Evolutionary conservation across 2,797 vertebrate genomes (phyloP), one percentile per base, ranked within the genome.

Genomic region (Manis javanica): DNA sequence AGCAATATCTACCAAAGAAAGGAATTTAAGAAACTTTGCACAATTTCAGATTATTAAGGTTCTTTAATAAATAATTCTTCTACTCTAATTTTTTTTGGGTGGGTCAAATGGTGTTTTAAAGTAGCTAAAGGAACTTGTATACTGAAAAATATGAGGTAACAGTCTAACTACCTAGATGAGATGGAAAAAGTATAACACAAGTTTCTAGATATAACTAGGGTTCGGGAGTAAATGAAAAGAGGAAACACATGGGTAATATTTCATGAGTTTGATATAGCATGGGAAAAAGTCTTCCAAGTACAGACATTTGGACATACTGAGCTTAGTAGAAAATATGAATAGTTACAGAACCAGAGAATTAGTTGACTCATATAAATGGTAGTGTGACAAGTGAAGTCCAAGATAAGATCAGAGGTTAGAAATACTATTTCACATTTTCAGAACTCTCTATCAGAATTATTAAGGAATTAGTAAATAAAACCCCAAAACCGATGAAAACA

Each of bases 181-280:
- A 81, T 94, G 12, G 3, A 6, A 82, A 82, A 84, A 23, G 2
- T 23, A 29, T 23, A 31, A 75, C 3, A 59, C 7, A 63, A 10
- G 2, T 59, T 63, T 82, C 7, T 68, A 42, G 85, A 49, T 71
- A 37, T 37, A 94, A 66, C 4, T 34, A 78, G 23, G 18, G 1
- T 21, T 51, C 18, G 34, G 2, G 37, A 12, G 13, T 1, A 10
- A 39, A n/a, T 29, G 61, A 71, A 81, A n/a, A 71, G 12, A 72
- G 21, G 18, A 84, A 93, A 63, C 7, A 4, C 26, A 84, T 86
- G 24, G 55, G 1, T 53, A 49, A 19, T 75, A 93, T 77, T 95
- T 85, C 9, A 95, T 42, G 82, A 29, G 84, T 95, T 75, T 66
- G n/a, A 64, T 53, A 46, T 3, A 69, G 51, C 15, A 93, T 91